Base-by-base conservation (phyloP, 2,888 invertebrate genomes). In the Ophraella communa region DNA sequence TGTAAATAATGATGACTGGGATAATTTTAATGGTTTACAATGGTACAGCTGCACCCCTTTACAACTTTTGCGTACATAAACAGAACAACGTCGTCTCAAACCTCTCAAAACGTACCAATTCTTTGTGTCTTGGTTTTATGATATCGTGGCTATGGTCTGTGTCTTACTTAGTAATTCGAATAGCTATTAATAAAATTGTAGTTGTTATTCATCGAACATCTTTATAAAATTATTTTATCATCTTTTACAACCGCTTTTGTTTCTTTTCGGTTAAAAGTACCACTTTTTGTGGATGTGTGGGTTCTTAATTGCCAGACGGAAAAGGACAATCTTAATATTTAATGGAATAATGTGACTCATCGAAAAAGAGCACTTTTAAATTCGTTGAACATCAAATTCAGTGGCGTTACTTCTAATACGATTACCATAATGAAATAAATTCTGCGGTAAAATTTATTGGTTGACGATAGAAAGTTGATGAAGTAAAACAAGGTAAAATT, bases 281-380 rank as follows among this genome's bases (percentile, higher is more conserved):
- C 20, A 21, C n/a, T 45, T 45, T 45, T 45, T 45, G 45, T 45
- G 11, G 11, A 21, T 21, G 45, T 45, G 45, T 45, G 45, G 45
- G 45, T 20, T 45, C 3, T 10, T 21, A 39, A 45, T 45, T 45
- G 21, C 10, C 10, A 45, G 21, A 45, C 45, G 20, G 21, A 45
- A 45, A 45, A 45, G 45, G 45, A 45, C 20, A 45, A 45, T 45
- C 45, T 45, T 20, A 45, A 3, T n/a, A n/a, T 45, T 21, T 45
- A 45, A 45, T 44, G 20, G 18, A 17, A 44, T 4, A 20, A 20
- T 45, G 20, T 45, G 45, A 45, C 45, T 45, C 45, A 45, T 45
- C 20, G 21, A 7, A 45, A 45, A 45, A 42, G 45, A 20, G 21
- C 20, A 45, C 20, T 45, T 45, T 45, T 10, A 20, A 45, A 45